Percentiles rank a stretch among this genome's conserved stretches.
These are phyloP conservation scores for Knipowitschia caucasica DNA, from an alignment of 2,797 vertebrate species.

Conservation along the genomic window DNA sequence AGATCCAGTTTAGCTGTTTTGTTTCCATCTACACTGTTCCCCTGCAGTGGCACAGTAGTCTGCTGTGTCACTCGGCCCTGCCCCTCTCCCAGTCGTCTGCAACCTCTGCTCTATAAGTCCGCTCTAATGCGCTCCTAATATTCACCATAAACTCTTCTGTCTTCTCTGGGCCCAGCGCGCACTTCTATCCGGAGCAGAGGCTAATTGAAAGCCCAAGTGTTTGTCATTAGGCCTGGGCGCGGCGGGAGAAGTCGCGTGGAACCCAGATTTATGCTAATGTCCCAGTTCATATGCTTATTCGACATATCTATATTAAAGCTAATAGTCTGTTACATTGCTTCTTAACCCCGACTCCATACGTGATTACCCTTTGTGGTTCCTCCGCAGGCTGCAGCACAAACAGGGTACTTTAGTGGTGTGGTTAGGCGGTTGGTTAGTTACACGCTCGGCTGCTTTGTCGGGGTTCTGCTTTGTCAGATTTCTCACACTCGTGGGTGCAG, in stretches of 20 bases:
- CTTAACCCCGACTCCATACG: conserved; percentile 99
- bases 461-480: neutral
- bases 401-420: conserved; percentile 79
- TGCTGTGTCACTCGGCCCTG: neutral
- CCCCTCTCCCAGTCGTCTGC: neutral
- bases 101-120: conserved; percentile 1
- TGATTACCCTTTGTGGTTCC: conserved; percentile 99
- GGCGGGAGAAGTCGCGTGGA: conserved; percentile 83
- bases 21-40: too few relatives aligned
- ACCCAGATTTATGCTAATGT: conserved; percentile 99
- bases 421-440: neutral
- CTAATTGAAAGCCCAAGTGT: conserved; percentile 81
- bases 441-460: neutral
- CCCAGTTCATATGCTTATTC: conserved; percentile 98
- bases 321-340: conserved; percentile 99
- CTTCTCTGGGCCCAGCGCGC: conserved; percentile 9
- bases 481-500: neutral
- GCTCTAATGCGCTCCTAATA: conserved; percentile 3
- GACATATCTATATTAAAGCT: conserved; percentile 99
- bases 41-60: neutral
- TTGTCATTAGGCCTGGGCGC: conserved; percentile 77
- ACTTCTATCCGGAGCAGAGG: conserved; percentile 46
- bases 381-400: conserved; percentile 95
- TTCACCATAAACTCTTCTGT: neutral
- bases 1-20: too few relatives aligned